A percentile compares a stretch with the other conserved stretches of the same genome.
Conservation (phyloP, 1,140 invertebrate genomes). For the Glossosoma conforme region DNA sequence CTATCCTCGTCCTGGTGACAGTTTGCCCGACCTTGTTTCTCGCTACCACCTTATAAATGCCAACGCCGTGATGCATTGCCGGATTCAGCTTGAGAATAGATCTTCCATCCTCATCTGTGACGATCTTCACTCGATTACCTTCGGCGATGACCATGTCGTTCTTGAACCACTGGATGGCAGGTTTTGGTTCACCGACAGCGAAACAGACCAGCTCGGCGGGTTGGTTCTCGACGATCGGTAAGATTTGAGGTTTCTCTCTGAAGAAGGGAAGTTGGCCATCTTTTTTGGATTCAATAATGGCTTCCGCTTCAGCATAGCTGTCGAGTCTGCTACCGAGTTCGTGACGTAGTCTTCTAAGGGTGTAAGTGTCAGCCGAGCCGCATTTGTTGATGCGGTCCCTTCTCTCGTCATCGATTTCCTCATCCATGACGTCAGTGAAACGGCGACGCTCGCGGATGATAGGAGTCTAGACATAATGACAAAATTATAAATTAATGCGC, state of each 20-base stretch:
- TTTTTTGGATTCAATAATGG: conserved; percentile 72
- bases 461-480: conserved; percentile 57
- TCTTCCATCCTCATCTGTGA: conserved; percentile 69
- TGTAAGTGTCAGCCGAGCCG: conserved; percentile 62
- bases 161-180: conserved; percentile 93
- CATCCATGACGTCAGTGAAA: conserved; percentile 93
- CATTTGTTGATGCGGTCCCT: conserved; percentile 75
- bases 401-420: conserved; percentile 89
- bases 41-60: conserved; percentile 94
- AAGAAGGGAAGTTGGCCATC: conserved; percentile 77
- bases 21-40: conserved; percentile 80
- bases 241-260: conserved; percentile 72
- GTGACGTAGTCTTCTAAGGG: conserved; percentile 68
- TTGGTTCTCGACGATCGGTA: conserved; percentile 75
- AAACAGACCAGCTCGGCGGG: conserved; percentile 75
- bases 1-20: conserved; percentile 66
- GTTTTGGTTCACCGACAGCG: conserved; percentile 85
- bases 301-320: conserved; percentile 78
- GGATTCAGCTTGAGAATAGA: conserved; percentile 73
- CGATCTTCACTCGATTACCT: conserved; percentile 70
- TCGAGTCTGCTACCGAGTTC: conserved; percentile 77
- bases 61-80: conserved; percentile 74
- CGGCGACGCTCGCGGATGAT: conserved; percentile 83
- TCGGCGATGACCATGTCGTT: conserved; percentile 83
- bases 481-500: no score